Conservation (phyloP, 2,888 invertebrate species). For the Leptinotarsa rubiginosa region DNA sequence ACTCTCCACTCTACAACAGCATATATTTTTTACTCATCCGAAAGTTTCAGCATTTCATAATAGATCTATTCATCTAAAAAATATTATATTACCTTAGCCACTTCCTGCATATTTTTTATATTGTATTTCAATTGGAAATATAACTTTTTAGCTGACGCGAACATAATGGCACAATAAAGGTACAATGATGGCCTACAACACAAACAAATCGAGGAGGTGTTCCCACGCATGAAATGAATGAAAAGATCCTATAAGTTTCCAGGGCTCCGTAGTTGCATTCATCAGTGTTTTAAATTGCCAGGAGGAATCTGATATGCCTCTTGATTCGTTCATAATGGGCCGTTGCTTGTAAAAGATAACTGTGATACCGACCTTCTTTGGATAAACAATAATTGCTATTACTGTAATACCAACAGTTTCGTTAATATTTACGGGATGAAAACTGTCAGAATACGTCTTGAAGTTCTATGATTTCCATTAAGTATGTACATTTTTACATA, state of each 20-base stretch:
- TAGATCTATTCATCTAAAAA: slow-evolving; percentile 17
- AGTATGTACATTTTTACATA: too few relatives aligned
- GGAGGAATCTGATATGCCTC: slow-evolving; percentile 47
- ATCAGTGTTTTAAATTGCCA: slow-evolving; percentile 42
- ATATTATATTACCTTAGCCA: slow-evolving; percentile 22
- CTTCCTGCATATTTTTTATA: slow-evolving; percentile 23
- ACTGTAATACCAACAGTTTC: too few relatives aligned
- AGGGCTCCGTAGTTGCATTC: slow-evolving; percentile 35
- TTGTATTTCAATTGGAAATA: slow-evolving; percentile 33
- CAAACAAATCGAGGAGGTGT: slow-evolving; percentile 45
- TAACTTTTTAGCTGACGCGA: slow-evolving; percentile 48
- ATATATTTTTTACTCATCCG: slow-evolving; percentile 4
- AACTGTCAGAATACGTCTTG: too few relatives aligned
- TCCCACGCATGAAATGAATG: slow-evolving; percentile 47
- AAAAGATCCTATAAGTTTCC: slow-evolving; percentile 38
- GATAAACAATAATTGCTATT: not conserved
- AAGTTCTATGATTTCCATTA: too few relatives aligned
- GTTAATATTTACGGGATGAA: too few relatives aligned
- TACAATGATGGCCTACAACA: slow-evolving; percentile 34
- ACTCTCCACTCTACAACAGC: not conserved
- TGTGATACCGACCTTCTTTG: not conserved
- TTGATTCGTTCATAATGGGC: slow-evolving; percentile 31
- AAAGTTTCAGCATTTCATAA: slow-evolving; percentile 6
- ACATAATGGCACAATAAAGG: slow-evolving; percentile 38
- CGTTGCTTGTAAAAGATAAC: slow-evolving; percentile 16